Base-by-base conservation (phyloP, 2,797 vertebrate species). In the Cryptoblepharus egeriae region DNA sequence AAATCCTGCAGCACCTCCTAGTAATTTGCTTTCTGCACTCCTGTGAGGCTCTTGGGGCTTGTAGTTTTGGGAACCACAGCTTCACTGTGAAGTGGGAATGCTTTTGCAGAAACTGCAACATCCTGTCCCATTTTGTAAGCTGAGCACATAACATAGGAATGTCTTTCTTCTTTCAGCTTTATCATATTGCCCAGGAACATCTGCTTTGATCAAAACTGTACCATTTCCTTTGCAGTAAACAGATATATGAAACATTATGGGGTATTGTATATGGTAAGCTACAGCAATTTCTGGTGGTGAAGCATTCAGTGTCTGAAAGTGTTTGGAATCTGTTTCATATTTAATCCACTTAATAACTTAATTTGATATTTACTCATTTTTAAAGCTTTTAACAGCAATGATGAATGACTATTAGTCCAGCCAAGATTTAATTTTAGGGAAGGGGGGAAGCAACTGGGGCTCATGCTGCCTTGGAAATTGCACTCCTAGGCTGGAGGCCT, bases 101-200 rank as follows among this genome's bases (percentile, higher is more conserved):
- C 4, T 72, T 18, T 39, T 63, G 2, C 64, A 28, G 85, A 82
- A 10, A 67, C 78, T 90, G 45, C 64, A 76, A n/a, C 28, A 55
- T 15, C 39, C 1, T 79, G 35, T 85, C 85, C 80, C 39, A 45
- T 87, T 88, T 79, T 78, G n/a, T 72, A 75, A 67, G 18, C 77
- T 74, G 8, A 0, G 52, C 28, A 30, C 77, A 24, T 16, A 79
- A 39, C 52, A 15, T 13, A 55, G 32, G 28, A 52, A 55, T 42
- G 75, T 85, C 70, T 69, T 77, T 87, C 83, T 83, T 87, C 67
- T 65, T 77, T 86, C 82, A 15, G n/a, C 81, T 91, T 90, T 57
- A 39, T 52, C 58, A 12, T 42, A 22, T 45, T 61, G 24, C 30
- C 39, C 13, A 39, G 16, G 16, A 77, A 83, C 57, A 70, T 71